Evolutionary conservation across 2,797 vertebrate species (phyloP), one percentile per base, ranked within the genome.

Genomic region (Scomberomorus guttatus): DNA sequence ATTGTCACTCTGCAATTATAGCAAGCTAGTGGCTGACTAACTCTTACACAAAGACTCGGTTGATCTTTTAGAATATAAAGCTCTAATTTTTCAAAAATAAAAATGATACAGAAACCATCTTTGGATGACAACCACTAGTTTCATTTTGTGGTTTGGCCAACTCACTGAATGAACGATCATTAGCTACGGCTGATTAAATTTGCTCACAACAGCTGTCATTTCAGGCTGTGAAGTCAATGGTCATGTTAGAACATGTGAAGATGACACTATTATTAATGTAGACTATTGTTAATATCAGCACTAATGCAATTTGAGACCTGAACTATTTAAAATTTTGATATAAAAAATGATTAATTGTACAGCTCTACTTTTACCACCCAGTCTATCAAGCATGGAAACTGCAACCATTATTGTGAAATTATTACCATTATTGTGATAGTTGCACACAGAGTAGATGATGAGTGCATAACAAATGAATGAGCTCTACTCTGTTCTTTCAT

Each of bases 381-480:
- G 6, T 58, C 44, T 12, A 58, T 59, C 6, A 77, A 63, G 8
- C 52, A 52, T 15, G 11, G 6, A 24, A 20, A 25, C 25, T 60
- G 71, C 7, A 69, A 34, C 37, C 13, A 29, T 55, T 51, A 64
- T 12, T 74, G 27, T 22, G 17, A 44, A n/a, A n/a, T n/a, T n/a
- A n/a, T n/a, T n/a, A 34, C 37, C 13, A 29, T 55, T 51, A 64
- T 12, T 74, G 27, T 22, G 17, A 44, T 50, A 73, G 65, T 61
- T 42, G 12, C 60, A 72, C 54, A 80, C 13, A 67, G 63, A 62
- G 65, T 34, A 77, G 55, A 72, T 24, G n/a, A 71, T 63, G 42
- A 17, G 27, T 17, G 4, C 8, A 54, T 25, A 34, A 79, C n/a
- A 58, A 79, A 64, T 44, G 5, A 29, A 37, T 25, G 24, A 59